Base-by-base conservation (phyloP, 2,888 invertebrate genomes). In the Netelia fuscicornis region DNA sequence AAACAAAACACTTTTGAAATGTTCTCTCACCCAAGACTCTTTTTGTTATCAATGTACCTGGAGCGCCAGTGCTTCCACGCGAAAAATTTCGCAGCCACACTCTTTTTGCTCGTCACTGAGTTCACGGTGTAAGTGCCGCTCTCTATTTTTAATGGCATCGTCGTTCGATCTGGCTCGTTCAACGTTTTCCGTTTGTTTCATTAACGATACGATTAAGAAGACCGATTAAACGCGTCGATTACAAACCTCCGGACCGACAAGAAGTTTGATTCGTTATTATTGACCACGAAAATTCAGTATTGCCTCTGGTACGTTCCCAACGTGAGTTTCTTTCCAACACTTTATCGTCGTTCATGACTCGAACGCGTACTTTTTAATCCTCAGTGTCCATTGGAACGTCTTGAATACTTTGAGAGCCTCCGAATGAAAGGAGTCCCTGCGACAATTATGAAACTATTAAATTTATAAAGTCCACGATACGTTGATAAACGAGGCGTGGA, bases 11-110 rank as follows among this genome's bases (percentile, higher is more conserved):
- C 48, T 11, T 48, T 48, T 0, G 48, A 48, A 48, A 42, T 62
- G 62, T 62, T 67, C 23, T 30, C 25, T 77, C 13, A 56, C 74
- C 82, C 68, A 60, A 68, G 67, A 76, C 23, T 44, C 13, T 48
- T n/a, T 42, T 58, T 30, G 54, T n/a, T 25, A 20, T 13, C 37
- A 72, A 72, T 64, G 70, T 92, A 93, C 93, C 93, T 93, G 89
- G 92, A 92, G 65, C 93, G 92, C 93, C 93, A 93, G 85, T 93
- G 90, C 86, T 91, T 93, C 93, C 93, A 93, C 37, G 92, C 90
- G 56, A 92, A 89, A 87, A 93, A 93, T 88, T 91, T 93, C 56
- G 93, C 92, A 67, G 90, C 88, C 75, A 87, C 89, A 84, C 89
- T 90, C 85, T 91, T 93, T 86, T 91, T 90, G 83, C 86, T 90